Evolutionary conservation across 2,113 vertebrate genomes (phyloP).

Genomic region (Elephas maximus): DNA sequence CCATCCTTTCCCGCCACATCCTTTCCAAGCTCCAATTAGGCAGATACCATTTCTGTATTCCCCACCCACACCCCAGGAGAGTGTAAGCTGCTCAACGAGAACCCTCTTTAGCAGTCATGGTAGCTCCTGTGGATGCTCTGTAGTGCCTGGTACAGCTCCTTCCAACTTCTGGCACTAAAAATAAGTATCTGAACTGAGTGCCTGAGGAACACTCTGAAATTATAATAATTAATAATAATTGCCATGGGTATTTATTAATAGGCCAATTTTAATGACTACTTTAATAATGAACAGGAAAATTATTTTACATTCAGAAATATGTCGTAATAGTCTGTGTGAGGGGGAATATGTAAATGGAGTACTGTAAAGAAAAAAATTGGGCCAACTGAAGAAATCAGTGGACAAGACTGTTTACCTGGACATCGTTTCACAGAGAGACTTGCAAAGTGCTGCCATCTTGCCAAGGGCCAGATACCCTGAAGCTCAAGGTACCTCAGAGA

Average conservation of each 20-base stretch:
- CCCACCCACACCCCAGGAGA: too few relatives aligned
- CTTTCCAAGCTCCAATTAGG: not conserved
- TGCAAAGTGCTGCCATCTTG: not conserved
- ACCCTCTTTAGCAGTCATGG: not conserved
- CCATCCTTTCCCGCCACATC: not conserved
- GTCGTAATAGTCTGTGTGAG: not conserved
- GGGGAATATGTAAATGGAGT: not conserved
- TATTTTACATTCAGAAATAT: not conserved
- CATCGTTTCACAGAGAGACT: not conserved
- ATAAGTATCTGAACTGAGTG: not conserved
- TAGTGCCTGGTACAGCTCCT: not conserved
- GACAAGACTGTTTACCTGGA: not conserved
- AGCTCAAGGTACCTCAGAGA: not conserved
- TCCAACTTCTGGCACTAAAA: constrained; percentile 5
- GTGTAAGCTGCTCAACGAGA: not conserved
- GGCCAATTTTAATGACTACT: constrained; percentile 30
- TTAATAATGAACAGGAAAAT: not conserved
- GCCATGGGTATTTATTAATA: constrained; percentile 32
- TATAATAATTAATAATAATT: not conserved
- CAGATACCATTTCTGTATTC: not conserved
- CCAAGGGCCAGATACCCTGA: not conserved
- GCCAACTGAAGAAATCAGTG: not conserved
- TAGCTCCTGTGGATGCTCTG: rapidly evolving
- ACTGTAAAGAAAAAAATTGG: not conserved
- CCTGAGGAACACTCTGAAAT: constrained; percentile 1